Evolutionary conservation across 2,113 vertebrate genomes (phyloP).

Genomic region (Xenopus laevis): DNA sequence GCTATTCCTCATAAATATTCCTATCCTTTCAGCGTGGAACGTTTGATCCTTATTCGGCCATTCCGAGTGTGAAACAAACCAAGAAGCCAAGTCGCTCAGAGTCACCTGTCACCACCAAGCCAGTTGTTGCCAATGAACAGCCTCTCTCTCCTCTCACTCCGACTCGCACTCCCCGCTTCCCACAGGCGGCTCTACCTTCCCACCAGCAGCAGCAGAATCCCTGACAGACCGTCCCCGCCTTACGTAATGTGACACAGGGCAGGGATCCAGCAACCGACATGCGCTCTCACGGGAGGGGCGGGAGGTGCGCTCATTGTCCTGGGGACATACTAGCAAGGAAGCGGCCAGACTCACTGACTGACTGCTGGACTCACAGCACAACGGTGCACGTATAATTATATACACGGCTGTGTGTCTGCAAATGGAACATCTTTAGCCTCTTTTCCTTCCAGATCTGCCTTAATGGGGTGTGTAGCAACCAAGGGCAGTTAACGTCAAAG

Average conservation of each 20-base stretch:
- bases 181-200: slow-evolving; percentile 59
- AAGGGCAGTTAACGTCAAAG: no score
- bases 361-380: no score
- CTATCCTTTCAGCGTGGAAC: slow-evolving; percentile 51
- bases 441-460: no score
- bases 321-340: neutral
- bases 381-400: no score
- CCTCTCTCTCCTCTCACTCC: neutral
- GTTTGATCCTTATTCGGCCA: slow-evolving; percentile 49
- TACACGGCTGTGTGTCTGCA: no score
- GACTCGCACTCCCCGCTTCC: neutral
- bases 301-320: slow-evolving; percentile 41
- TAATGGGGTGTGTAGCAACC: no score
- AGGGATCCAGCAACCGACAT: slow-evolving; percentile 49
- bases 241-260: slow-evolving; percentile 52
- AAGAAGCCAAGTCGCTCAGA: slow-evolving; percentile 8
- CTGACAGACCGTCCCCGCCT: slow-evolving; percentile 61
- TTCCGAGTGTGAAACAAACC: slow-evolving; percentile 56
- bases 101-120: neutral
- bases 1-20: slow-evolving; percentile 65
- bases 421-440: no score
- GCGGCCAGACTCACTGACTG: no score
- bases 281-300: slow-evolving; percentile 35
- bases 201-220: slow-evolving; percentile 53
- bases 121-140: neutral